These are phyloP conservation scores for Sepiola atlantica DNA, from an alignment of 2,888 invertebrate genomes.

Conservation along the genomic window DNA sequence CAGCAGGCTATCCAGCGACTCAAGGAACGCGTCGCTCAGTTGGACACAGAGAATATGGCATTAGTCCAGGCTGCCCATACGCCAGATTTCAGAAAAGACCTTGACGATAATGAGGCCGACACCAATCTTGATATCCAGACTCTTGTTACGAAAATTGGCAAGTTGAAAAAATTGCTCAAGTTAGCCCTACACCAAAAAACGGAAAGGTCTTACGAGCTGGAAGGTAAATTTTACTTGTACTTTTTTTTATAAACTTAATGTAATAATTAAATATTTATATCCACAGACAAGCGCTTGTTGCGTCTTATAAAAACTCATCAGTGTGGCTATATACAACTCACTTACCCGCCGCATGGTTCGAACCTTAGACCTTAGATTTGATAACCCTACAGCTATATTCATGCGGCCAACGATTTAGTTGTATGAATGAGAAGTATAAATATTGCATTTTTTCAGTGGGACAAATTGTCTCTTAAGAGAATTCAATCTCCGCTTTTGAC, in stretches of 20 bases:
- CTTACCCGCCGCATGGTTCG: too few species aligned
- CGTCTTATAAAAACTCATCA: too few species aligned
- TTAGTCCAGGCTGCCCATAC: conserved; percentile 68
- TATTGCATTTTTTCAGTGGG: too few species aligned
- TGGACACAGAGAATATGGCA: conserved; percentile 74
- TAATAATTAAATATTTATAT: too few species aligned
- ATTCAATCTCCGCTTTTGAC: too few species aligned
- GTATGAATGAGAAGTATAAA: too few species aligned
- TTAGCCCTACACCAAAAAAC: conserved; percentile 77
- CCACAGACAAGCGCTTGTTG: too few species aligned
- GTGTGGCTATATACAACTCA: too few species aligned
- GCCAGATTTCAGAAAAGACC: conserved; percentile 54
- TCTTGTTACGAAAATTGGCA: conserved; percentile 81
- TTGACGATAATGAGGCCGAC: conserved; percentile 52
- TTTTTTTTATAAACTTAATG: neutral
- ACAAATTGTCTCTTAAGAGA: too few species aligned
- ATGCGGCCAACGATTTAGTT: too few species aligned
- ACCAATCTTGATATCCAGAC: conserved; percentile 66
- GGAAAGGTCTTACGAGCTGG: conserved; percentile 80
- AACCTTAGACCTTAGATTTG: too few species aligned
- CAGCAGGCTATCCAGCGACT: conserved; percentile 83
- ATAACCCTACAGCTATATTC: too few species aligned
- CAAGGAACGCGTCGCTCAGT: conserved; percentile 69
- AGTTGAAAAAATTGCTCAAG: conserved; percentile 80
- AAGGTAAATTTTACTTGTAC: conserved; percentile 71